Evolutionary conservation across 2,888 invertebrate genomes (phyloP).

Genomic region (Trissolcus japonicus): DNA sequence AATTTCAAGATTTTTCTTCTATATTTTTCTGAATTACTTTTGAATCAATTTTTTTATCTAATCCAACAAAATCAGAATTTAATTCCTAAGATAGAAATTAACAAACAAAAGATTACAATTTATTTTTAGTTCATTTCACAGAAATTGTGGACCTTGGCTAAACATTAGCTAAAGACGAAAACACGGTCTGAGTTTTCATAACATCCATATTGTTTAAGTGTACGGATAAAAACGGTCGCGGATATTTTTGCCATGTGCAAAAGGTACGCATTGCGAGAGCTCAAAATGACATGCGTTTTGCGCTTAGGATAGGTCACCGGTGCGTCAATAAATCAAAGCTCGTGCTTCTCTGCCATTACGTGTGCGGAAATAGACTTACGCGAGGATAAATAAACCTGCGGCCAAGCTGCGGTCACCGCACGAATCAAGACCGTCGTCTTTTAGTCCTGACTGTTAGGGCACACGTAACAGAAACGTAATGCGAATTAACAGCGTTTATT

Average conservation of each 20-base stretch:
- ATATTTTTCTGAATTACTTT: conserved; percentile 12
- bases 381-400: conserved; percentile 59
- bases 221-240: background rate
- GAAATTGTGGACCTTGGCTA: no score
- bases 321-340: conserved; percentile 60
- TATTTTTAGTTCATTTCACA: no score
- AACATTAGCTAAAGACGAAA: no score
- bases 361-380: conserved; percentile 60
- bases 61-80: no score
- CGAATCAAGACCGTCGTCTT: conserved; percentile 33
- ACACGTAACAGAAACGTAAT: conserved; percentile 18
- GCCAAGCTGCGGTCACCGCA: conserved; percentile 44
- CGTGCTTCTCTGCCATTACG: conserved; percentile 58
- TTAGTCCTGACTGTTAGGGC: conserved; percentile 10
- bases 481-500: conserved; percentile 12
- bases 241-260: conserved; percentile 23
- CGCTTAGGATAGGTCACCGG: conserved; percentile 60
- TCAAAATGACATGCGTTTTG: conserved; percentile 33
- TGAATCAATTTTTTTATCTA: no score
- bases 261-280: conserved; percentile 16
- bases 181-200: no score
- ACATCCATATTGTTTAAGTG: no score
- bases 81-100: no score
- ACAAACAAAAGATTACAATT: no score
- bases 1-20: conserved; percentile 8